phyloP scores from a whole-genome alignment of 2,888 invertebrate species.

The Ecliptopera silaceata region DNA sequence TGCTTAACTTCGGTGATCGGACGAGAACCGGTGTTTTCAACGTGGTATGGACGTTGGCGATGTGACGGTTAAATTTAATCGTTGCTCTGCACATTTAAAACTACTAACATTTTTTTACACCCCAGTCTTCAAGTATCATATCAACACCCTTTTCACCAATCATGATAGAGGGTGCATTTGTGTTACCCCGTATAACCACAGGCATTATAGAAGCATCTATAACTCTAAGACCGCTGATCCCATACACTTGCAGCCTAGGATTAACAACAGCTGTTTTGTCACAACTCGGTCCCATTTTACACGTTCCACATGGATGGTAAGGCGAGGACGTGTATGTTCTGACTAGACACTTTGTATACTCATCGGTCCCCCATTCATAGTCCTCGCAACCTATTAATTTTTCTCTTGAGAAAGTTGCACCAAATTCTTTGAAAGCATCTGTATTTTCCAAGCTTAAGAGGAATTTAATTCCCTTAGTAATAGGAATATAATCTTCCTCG shows the following conservation, averaged over 20 bases:
- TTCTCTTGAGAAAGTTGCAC: conserved; percentile 78
- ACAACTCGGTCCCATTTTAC: conserved; percentile 79
- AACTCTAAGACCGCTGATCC: conserved; percentile 83
- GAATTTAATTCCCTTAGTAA: conserved; percentile 84
- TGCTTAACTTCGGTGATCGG: conserved; percentile 76
- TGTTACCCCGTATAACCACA: conserved; percentile 88
- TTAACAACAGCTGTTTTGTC: conserved; percentile 86
- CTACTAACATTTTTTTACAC: conserved; percentile 32
- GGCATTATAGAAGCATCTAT: conserved; percentile 93
- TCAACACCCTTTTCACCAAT: conserved; percentile 84
- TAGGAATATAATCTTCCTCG: conserved; percentile 81
- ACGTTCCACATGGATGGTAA: conserved; percentile 71
- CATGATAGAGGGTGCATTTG: conserved; percentile 91
- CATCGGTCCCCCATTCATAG: conserved; percentile 83
- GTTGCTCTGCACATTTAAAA: conserved; percentile 33
- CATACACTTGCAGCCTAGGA: conserved; percentile 85
- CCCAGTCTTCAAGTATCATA: conserved; percentile 57
- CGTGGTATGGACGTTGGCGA: conserved; percentile 48
- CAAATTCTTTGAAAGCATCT: conserved; percentile 78
- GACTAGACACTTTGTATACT: conserved; percentile 85
- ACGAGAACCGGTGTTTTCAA: conserved; percentile 73
- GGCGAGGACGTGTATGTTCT: conserved; percentile 80
- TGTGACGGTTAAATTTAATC: background rate
- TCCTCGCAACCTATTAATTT: conserved; percentile 82
- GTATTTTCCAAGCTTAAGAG: conserved; percentile 82